These are phyloP conservation scores for Arion vulgaris DNA, from an alignment of 1,140 invertebrate genomes.

Conservation along the genomic window DNA sequence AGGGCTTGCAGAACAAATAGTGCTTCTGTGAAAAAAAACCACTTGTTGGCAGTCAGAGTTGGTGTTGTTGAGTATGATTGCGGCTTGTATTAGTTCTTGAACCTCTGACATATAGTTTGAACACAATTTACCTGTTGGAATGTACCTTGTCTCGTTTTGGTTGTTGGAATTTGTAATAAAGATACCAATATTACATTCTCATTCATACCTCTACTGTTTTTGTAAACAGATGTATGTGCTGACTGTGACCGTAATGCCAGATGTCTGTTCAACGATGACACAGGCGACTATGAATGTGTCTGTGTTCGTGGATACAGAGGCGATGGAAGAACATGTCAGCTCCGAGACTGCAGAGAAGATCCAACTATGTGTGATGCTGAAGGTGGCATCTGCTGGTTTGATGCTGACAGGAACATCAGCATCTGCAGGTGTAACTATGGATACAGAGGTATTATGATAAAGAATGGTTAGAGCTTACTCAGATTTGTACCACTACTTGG, in stretches of 20 bases:
- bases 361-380: constrained; percentile 23
- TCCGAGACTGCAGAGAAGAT: constrained; percentile 28
- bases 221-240: constrained; percentile 27
- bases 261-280: constrained; percentile 52
- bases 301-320: constrained; percentile 66
- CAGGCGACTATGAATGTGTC: constrained; percentile 57
- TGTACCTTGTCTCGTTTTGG: too few relatives aligned
- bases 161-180: too few relatives aligned
- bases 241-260: constrained; percentile 74
- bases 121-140: too few relatives aligned
- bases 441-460: constrained; percentile 21
- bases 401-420: constrained; percentile 15
- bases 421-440: constrained; percentile 36
- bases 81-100: too few relatives aligned
- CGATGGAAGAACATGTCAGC: constrained; percentile 79
- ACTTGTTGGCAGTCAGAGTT: too few relatives aligned
- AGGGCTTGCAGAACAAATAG: too few relatives aligned
- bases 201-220: too few relatives aligned
- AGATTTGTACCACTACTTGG: too few relatives aligned
- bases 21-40: too few relatives aligned
- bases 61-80: too few relatives aligned
- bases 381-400: constrained; percentile 31
- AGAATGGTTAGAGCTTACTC: not conserved
- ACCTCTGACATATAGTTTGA: too few relatives aligned
- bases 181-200: too few relatives aligned